A percentile compares a stretch with the other conserved stretches of the same genome.
Conservation (phyloP, 1,140 invertebrate species). For the Aethina tumida region DNA sequence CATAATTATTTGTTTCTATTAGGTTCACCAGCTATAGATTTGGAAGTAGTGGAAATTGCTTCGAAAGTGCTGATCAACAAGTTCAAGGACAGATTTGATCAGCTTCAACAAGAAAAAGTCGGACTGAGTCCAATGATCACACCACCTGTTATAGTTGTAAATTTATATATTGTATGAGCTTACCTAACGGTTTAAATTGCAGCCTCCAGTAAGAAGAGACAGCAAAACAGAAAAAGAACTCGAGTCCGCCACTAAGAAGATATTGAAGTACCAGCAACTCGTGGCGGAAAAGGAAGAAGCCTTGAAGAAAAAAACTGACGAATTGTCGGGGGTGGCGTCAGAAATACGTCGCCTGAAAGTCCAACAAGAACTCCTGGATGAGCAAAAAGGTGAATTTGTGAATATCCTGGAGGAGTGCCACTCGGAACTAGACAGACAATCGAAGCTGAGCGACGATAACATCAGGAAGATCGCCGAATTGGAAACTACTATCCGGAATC, state of each 20-base stretch:
- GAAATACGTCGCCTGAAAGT: slow-evolving; percentile 23
- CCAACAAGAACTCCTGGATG: slow-evolving; percentile 21
- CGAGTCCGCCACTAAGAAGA: not conserved
- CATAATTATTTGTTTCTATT: too few species aligned
- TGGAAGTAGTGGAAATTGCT: too few species aligned
- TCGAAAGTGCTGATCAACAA: too few species aligned
- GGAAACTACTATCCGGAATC: slow-evolving; percentile 22
- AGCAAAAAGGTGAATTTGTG: slow-evolving; percentile 19
- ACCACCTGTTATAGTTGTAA: too few species aligned
- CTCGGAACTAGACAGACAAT: slow-evolving; percentile 18
- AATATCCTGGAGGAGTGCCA: slow-evolving; percentile 12
- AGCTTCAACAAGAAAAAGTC: too few species aligned
- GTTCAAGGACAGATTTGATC: too few species aligned
- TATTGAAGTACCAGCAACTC: not conserved
- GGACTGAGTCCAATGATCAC: too few species aligned
- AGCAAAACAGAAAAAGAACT: not conserved
- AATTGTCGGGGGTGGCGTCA: too few species aligned
- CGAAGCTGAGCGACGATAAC: slow-evolving; percentile 27
- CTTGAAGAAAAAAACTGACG: slow-evolving; percentile 17
- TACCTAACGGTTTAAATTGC: too few species aligned
- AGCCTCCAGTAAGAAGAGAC: too few species aligned
- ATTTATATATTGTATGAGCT: too few species aligned
- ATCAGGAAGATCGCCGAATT: slow-evolving; percentile 24
- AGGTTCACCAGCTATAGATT: too few species aligned
- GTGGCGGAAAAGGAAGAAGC: slow-evolving; percentile 14